A percentile compares a stretch with the other conserved stretches of the same genome.
These are phyloP conservation scores for Bombus balteatus DNA, from an alignment of 1,140 invertebrate genomes.

Conservation along the genomic window DNA sequence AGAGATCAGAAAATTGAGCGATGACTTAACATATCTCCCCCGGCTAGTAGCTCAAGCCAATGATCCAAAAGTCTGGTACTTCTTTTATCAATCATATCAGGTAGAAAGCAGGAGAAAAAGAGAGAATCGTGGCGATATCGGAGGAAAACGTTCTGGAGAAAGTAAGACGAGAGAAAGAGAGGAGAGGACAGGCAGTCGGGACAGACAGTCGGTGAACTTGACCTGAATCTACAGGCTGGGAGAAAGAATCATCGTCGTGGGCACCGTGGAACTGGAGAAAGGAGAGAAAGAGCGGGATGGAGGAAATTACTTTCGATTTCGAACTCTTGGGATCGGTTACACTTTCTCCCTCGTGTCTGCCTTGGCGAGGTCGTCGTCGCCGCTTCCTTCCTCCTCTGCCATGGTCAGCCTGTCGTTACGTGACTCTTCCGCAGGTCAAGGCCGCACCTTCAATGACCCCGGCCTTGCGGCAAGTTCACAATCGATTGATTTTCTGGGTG, in stretches of 20 bases:
- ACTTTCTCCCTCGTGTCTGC: slow-evolving; percentile 61
- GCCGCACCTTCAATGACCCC: slow-evolving; percentile 38
- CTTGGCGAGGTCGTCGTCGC: slow-evolving; percentile 42
- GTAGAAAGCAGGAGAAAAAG: background rate
- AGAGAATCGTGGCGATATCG: background rate
- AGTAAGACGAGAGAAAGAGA: slow-evolving; percentile 50
- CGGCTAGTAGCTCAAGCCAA: no score
- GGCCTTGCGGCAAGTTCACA: slow-evolving; percentile 25
- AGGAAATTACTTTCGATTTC: slow-evolving; percentile 75
- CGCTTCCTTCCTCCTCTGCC: slow-evolving; percentile 48
- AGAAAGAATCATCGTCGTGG: slow-evolving; percentile 73
- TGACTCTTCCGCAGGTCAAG: slow-evolving; percentile 54
- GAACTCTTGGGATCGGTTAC: slow-evolving; percentile 67
- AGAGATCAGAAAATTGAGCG: no score
- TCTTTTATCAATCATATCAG: background rate
- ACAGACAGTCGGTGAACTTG: slow-evolving; percentile 72
- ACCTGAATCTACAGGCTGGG: slow-evolving; percentile 71
- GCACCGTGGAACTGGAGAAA: slow-evolving; percentile 71
- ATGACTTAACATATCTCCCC: no score
- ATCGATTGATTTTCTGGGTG: slow-evolving; percentile 39
- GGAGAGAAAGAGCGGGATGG: slow-evolving; percentile 64
- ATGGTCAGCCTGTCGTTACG: slow-evolving; percentile 39
- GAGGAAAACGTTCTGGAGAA: slow-evolving; percentile 43
- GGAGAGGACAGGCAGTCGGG: slow-evolving; percentile 62
- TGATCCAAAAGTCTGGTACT: background rate